Conservation (phyloP, 2,888 invertebrate species). For the Drosophila flavopinicola region DNA sequence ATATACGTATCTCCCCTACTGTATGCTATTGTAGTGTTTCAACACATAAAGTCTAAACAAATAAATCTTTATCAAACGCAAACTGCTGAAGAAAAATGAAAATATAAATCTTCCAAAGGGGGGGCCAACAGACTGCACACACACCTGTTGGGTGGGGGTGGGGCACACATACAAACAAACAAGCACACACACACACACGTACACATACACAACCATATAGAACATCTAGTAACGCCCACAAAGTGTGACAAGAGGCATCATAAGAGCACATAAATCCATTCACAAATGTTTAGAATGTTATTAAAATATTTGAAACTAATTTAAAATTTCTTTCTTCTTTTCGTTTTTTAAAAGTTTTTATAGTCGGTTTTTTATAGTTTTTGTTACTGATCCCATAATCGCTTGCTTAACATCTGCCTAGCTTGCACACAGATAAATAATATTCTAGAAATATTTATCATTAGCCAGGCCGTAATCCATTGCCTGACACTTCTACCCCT, state of each 20-base stretch:
- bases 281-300: slow-evolving; percentile 82
- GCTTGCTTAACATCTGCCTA: slow-evolving; percentile 59
- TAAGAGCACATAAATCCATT: slow-evolving; percentile 76
- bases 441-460: slow-evolving; percentile 62
- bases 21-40: slow-evolving; percentile 21
- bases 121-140: slow-evolving; percentile 55
- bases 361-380: slow-evolving; percentile 36
- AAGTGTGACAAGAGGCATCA: slow-evolving; percentile 71
- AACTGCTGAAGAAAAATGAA: slow-evolving; percentile 36
- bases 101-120: slow-evolving; percentile 67
- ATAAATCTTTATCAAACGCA: slow-evolving; percentile 73
- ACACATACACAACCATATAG: slow-evolving; percentile 9
- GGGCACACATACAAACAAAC: slow-evolving; percentile 8
- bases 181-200: slow-evolving; percentile 13
- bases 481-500: slow-evolving; percentile 44
- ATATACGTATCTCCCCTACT: not conserved
- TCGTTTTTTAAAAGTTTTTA: slow-evolving; percentile 41
- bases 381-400: slow-evolving; percentile 61
- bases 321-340: slow-evolving; percentile 48
- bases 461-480: slow-evolving; percentile 67
- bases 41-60: slow-evolving; percentile 64
- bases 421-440: slow-evolving; percentile 61
- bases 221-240: slow-evolving; percentile 65
- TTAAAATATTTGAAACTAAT: slow-evolving; percentile 81
- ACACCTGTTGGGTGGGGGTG: slow-evolving; percentile 66